Evolutionary conservation across 2,888 invertebrate species (phyloP), one percentile per base, ranked within the genome.

Genomic region (Podotricha telesiphe): DNA sequence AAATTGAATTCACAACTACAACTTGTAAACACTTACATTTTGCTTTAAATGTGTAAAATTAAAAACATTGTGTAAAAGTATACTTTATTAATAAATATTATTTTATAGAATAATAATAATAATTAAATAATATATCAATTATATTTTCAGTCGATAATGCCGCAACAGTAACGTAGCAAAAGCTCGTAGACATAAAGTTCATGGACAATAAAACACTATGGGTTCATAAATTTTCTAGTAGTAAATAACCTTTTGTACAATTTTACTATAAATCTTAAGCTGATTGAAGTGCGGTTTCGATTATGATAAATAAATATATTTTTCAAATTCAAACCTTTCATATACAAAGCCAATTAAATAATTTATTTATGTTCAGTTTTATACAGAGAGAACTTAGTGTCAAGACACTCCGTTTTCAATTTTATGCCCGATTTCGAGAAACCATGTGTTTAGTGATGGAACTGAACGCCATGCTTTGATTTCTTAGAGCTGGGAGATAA

Each of bases 141-240:
- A 45, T 45, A 45, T 28, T 59, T 59, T 45, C 53, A 28, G 45
- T 34, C 53, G 69, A 47, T 65, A 65, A 42, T 45, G 55, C 42
- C 37, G 19, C 51, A 51, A 47, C 42, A 28, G 34, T 53, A 45
- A 42, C 42, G 45, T 20, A 67, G 53, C 45, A 45, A 67, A 58
- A 53, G 67, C 47, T 67, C 51, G 53, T 17, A 59, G 40, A 59
- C 13, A 59, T 67, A 64, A 70, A 70, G 51, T 70, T 70, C 67
- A 70, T 59, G 70, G 67, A 40, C 67, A 67, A 70, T 70, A 67
- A 70, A 70, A 67, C 20, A 67, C 56, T 69, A 63, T 51, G 62
- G 56, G 40, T 34, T 13, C 40, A 51, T 62, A 66, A 20, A 22
- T 67, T 50, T 42, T 61, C 34, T 62, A 40, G 47, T 47, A 45